Base-by-base conservation (phyloP, 2,797 vertebrate species). In the Eospalax fontanierii region DNA sequence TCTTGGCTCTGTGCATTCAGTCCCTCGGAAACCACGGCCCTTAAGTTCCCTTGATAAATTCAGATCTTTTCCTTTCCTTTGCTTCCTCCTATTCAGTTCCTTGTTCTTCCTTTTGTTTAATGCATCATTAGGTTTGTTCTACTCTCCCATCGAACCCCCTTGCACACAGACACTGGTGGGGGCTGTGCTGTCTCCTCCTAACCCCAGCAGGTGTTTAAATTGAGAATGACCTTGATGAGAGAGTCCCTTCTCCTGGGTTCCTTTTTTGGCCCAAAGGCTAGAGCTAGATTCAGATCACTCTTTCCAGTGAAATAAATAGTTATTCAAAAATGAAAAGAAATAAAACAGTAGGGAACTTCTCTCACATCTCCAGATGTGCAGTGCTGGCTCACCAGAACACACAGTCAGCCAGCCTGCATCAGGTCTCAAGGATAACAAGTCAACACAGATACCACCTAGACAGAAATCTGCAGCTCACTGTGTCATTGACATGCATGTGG, bases 11-110 rank as follows among this genome's bases (percentile, higher is more conserved):
- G 97, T 97, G 96, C 95, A 14, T 97, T 97, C 95, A 97, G 95
- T 96, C 96, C 97, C 96, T 96, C 96, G 96, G 96, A 96, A 97
- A 97, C 95, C 95, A 61, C 90, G 97, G 97, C 97, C 97, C 96
- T 97, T 97, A 97, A 96, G 96, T 97, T 94, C 95, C 97, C 90
- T 97, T 97, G 94, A 70, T 95, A 89, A 97, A 89, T 97, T 97
- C 95, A 97, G 94, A 97, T 68, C 80, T 71, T 54, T 65, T 92
- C 84, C 57, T 96, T 90, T 92, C 73, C 86, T 96, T 54, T 80
- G n/a, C 68, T 91, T 38, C 87, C 50, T 95, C 57, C 94, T 97
- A 82, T 89, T 92, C 57, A 33, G 80, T 81, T 94, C 63, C 95
- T 89, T 90, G 30, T 94, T 96, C 73, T 96, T 90, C 66, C 66